Conservation (phyloP, 2,888 invertebrate genomes). For the Drosophila heteroneura region DNA sequence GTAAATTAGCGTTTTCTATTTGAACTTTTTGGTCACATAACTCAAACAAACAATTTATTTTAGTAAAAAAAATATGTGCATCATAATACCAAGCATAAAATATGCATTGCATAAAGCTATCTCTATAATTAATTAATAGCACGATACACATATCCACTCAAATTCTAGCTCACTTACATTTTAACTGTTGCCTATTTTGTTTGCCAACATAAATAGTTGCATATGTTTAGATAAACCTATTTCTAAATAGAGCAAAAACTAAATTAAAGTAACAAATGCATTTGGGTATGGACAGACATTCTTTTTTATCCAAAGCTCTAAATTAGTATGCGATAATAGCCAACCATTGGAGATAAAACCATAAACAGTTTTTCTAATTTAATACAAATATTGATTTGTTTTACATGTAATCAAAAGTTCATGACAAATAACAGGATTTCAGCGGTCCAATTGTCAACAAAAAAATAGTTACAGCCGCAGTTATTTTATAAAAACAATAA, state of each 20-base stretch:
- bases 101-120: conserved; percentile 10
- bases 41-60: conserved; percentile 31
- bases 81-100: conserved; percentile 20
- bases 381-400: conserved; percentile 42
- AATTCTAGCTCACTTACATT: conserved; percentile 10
- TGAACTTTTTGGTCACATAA: conserved; percentile 16
- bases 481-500: conserved; percentile 7
- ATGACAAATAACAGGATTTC: conserved; percentile 15
- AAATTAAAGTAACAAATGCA: neutral
- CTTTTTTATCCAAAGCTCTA: conserved; percentile 27
- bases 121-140: conserved; percentile 38
- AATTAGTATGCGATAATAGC: conserved; percentile 28
- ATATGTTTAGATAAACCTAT: conserved; percentile 9
- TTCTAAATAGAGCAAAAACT: conserved; percentile 2
- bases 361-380: conserved; percentile 37
- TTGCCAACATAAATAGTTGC: conserved; percentile 20
- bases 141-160: neutral
- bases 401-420: conserved; percentile 2
- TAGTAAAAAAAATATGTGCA: conserved; percentile 12
- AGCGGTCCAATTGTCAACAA: neutral
- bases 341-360: conserved; percentile 9
- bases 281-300: conserved; percentile 9
- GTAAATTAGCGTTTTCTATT: conserved; percentile 43
- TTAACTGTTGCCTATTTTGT: conserved; percentile 21
- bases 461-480: neutral